These are phyloP conservation scores for Dermochelys coriacea DNA, from an alignment of 2,797 vertebrate species.

Conservation along the genomic window DNA sequence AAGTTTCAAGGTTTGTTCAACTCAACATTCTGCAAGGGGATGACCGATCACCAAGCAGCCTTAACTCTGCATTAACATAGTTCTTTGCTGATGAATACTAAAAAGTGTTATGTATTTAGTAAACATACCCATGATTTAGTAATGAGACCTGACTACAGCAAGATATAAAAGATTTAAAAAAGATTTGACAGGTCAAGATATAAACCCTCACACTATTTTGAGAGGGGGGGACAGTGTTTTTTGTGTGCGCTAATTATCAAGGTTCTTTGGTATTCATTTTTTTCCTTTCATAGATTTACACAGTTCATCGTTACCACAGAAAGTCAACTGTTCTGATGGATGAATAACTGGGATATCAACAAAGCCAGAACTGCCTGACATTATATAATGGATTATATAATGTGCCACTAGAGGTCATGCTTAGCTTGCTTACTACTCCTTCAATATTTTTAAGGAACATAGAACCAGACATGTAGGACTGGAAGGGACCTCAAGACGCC, in stretches of 20 bases:
- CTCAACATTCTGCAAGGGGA: too few species aligned
- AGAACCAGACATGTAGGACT: too few species aligned
- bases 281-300: not conserved
- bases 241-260: not conserved
- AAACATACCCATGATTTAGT: accelerated
- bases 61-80: too few species aligned
- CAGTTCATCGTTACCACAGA: not conserved
- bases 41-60: too few species aligned
- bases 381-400: not conserved
- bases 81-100: not conserved
- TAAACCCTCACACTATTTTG: not conserved
- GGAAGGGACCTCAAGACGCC: too few species aligned
- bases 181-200: too few species aligned
- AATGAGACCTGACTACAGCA: not conserved
- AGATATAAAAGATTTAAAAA: too few species aligned
- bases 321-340: accelerated
- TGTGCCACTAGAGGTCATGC: conserved; percentile 71
- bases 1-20: too few species aligned
- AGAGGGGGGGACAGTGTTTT: not conserved
- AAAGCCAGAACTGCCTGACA: not conserved
- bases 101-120: not conserved
- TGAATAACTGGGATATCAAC: not conserved
- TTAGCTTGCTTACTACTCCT: not conserved
- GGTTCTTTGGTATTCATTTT: not conserved
- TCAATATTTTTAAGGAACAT: accelerated